phyloP scores from a whole-genome alignment of 2,797 vertebrate species.

The Decapterus maruadsi region DNA sequence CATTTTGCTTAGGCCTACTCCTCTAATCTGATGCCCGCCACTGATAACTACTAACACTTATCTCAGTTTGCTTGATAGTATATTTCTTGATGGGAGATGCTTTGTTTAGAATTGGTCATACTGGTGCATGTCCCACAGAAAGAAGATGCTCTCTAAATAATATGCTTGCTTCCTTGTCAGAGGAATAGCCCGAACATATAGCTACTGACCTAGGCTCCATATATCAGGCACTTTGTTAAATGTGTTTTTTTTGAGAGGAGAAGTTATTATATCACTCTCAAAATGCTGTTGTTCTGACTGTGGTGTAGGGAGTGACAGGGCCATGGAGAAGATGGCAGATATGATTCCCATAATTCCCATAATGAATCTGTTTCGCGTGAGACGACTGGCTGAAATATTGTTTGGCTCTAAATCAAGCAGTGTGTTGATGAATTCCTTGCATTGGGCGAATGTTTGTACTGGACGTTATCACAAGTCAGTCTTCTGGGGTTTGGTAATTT shows the following conservation, averaged over 20 bases:
- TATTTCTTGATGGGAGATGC: too few relatives aligned
- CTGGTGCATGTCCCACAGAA: not conserved
- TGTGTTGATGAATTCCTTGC: constrained; percentile 41
- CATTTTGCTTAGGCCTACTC: too few relatives aligned
- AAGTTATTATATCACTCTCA: constrained; percentile 22
- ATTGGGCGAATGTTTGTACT: constrained; percentile 48
- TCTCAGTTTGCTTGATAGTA: too few relatives aligned
- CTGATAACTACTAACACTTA: too few relatives aligned
- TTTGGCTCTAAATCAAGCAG: constrained; percentile 42
- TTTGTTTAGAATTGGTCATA: too few relatives aligned
- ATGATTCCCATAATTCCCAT: constrained; percentile 24
- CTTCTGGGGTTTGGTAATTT: constrained; percentile 47
- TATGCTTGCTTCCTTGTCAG: not conserved
- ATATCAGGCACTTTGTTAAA: constrained; percentile 27
- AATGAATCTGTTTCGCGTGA: constrained; percentile 39
- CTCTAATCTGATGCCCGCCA: too few relatives aligned
- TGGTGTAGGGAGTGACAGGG: not conserved
- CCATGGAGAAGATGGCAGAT: constrained; percentile 31
- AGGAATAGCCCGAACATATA: constrained; percentile 12
- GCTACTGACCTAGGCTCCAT: too few relatives aligned
- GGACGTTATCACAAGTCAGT: constrained; percentile 41
- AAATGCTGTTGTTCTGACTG: constrained; percentile 28
- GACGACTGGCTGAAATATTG: constrained; percentile 9
- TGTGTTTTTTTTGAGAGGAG: constrained; percentile 37
- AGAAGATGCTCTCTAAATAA: not conserved